Evolutionary conservation across 92 coral and sea anemone species (phyloP).

Genomic region (Palythoa grandis): DNA sequence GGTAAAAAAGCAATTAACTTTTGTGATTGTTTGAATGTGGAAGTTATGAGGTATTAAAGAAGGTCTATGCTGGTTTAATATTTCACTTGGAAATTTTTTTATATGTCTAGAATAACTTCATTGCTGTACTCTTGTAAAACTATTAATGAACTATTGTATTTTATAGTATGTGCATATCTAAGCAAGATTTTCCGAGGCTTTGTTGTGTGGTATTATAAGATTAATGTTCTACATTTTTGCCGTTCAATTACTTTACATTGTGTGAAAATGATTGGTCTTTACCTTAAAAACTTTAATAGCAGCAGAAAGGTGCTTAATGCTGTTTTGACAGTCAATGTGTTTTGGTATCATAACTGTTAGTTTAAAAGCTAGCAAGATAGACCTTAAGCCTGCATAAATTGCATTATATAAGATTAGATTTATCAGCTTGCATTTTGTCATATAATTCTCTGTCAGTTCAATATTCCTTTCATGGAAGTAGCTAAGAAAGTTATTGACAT

Average conservation of each 20-base stretch:
- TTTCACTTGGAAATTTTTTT: too few relatives aligned
- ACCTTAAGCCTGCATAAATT: too few relatives aligned
- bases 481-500: background rate
- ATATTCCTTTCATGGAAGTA: background rate
- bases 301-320: background rate
- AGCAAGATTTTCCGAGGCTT: too few relatives aligned
- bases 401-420: too few relatives aligned
- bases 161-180: too few relatives aligned
- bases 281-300: background rate
- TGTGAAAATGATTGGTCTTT: background rate
- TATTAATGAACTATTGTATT: too few relatives aligned
- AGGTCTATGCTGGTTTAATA: background rate
- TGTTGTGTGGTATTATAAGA: background rate
- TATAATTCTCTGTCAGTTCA: too few relatives aligned
- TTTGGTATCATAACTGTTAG: too few relatives aligned
- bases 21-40: background rate
- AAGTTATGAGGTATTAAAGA: background rate
- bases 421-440: too few relatives aligned
- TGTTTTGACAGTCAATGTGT: constrained; percentile 9
- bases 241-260: background rate
- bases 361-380: too few relatives aligned
- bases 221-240: background rate
- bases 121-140: too few relatives aligned
- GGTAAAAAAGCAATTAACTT: background rate
- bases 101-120: too few relatives aligned